Evolutionary conservation across 2,888 invertebrate species (phyloP).

Genomic region (Spicauda simplicius): DNA sequence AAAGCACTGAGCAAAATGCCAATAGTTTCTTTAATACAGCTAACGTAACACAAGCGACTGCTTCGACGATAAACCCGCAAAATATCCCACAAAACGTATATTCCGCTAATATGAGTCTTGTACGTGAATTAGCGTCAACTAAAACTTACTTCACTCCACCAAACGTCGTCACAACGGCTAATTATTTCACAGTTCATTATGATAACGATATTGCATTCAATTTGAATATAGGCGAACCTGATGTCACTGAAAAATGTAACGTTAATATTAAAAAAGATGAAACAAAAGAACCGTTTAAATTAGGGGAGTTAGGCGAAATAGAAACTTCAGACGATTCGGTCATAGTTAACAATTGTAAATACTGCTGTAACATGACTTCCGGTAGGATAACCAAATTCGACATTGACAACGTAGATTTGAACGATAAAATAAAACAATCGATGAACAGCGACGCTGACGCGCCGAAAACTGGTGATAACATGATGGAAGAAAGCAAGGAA

Average conservation of each 20-base stretch:
- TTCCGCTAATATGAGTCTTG: constrained; percentile 54
- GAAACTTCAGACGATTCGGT: constrained; percentile 41
- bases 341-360: constrained; percentile 55
- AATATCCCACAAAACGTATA: constrained; percentile 50
- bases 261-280: neutral
- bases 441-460: constrained; percentile 52
- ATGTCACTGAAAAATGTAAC: constrained; percentile 11
- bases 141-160: constrained; percentile 47
- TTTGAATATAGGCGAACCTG: constrained; percentile 44
- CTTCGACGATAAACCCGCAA: neutral
- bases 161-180: constrained; percentile 60
- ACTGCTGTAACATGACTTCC: constrained; percentile 55
- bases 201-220: constrained; percentile 45
- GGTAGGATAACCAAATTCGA: constrained; percentile 42
- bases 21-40: constrained; percentile 41
- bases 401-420: constrained; percentile 44
- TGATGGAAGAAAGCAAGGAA: constrained; percentile 44
- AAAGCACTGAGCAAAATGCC: constrained; percentile 21
- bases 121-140: constrained; percentile 69
- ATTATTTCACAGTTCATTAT: constrained; percentile 70
- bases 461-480: constrained; percentile 37
- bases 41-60: neutral
- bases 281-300: constrained; percentile 29
- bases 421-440: constrained; percentile 53
- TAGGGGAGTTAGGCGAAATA: constrained; percentile 42